Percentiles rank a stretch among this genome's conserved stretches.
These are phyloP conservation scores for Gouania willdenowi DNA, from an alignment of 2,797 vertebrate species.

Conservation along the genomic window DNA sequence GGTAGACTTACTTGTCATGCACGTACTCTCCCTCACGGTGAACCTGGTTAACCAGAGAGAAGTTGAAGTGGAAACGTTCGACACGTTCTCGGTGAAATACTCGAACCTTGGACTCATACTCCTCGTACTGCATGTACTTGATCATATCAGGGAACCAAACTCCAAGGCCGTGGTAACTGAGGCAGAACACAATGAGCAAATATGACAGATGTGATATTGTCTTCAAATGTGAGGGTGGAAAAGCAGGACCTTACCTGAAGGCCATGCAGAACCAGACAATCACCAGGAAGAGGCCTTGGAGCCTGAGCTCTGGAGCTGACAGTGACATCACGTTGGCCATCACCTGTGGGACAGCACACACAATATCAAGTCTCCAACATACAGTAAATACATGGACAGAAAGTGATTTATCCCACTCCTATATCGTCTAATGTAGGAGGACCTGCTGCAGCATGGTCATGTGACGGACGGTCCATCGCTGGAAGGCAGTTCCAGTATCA, in stretches of 20 bases:
- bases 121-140: constrained; percentile 91
- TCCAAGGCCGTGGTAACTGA: constrained; percentile 91
- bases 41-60: constrained; percentile 94
- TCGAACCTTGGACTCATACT: constrained; percentile 85
- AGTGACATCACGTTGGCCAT: constrained; percentile 90
- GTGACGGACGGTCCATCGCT: constrained; percentile 92
- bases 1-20: constrained; percentile 82
- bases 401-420: no score
- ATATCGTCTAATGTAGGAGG: neutral
- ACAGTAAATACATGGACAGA: neutral
- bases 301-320: constrained; percentile 84
- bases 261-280: constrained; percentile 97
- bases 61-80: constrained; percentile 90
- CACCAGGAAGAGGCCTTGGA: constrained; percentile 87
- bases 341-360: constrained; percentile 72
- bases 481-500: constrained; percentile 93
- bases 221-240: no score
- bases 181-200: no score
- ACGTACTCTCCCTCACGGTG: constrained; percentile 88
- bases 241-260: constrained; percentile 83
- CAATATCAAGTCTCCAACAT: no score
- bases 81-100: constrained; percentile 84
- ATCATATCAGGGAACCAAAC: constrained; percentile 99
- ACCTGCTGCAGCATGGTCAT: constrained; percentile 90
- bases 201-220: accelerated